Percentiles rank a stretch among this genome's conserved stretches.
These are phyloP conservation scores for Pollicipes pollicipes DNA, from an alignment of 1,140 invertebrate species.

Conservation along the genomic window DNA sequence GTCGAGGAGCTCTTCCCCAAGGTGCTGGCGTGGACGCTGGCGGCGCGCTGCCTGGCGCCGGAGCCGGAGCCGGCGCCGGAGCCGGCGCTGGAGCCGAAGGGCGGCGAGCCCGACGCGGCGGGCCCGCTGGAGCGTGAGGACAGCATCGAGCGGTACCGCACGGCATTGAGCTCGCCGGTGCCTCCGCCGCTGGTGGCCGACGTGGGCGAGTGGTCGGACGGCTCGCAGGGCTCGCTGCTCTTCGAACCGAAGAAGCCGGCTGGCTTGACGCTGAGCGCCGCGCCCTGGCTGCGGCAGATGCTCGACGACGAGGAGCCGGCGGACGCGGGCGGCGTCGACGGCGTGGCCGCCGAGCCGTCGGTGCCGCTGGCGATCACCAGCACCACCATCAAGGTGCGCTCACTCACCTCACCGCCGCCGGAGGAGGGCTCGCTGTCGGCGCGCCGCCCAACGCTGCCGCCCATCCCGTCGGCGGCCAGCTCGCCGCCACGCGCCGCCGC, in stretches of 20 bases:
- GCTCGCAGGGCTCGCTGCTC: not conserved
- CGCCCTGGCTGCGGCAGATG: not conserved
- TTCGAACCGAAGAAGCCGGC: not conserved
- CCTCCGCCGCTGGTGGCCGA: not conserved
- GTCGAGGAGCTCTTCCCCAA: constrained; percentile 27
- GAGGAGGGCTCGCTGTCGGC: not conserved
- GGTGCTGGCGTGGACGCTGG: constrained; percentile 28
- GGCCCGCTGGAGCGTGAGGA: not conserved
- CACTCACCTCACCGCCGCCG: not conserved
- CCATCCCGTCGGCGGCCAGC: not conserved
- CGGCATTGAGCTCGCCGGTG: not conserved
- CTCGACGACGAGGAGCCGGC: not conserved
- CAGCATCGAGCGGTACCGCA: constrained; percentile 7
- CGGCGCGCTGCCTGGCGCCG: constrained; percentile 25
- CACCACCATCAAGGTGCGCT: not conserved
- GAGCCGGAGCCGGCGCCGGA: too few species aligned
- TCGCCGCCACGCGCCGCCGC: not conserved
- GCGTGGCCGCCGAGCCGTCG: too few species aligned
- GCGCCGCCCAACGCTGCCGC: not conserved
- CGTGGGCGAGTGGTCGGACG: not conserved
- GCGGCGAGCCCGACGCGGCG: constrained; percentile 5
- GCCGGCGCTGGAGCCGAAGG: not conserved
- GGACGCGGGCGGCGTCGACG: not conserved
- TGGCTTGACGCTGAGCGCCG: not conserved
- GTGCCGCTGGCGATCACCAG: not conserved